phyloP scores from a whole-genome alignment of 1,140 invertebrate genomes.

The Anoplophora glabripennis region DNA sequence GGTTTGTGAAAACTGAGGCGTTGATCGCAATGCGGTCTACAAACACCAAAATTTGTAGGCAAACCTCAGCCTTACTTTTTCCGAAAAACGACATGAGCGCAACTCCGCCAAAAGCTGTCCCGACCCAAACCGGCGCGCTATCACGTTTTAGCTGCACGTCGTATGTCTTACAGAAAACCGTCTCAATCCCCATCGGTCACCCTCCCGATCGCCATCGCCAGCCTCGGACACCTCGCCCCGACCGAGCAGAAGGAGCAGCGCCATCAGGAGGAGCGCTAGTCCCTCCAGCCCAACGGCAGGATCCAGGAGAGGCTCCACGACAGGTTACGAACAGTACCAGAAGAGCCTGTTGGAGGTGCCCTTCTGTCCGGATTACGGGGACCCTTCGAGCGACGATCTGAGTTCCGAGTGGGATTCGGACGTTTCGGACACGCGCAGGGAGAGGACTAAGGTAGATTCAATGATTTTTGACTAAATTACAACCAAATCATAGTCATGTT shows the following conservation, averaged over 20 bases:
- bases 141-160: background rate
- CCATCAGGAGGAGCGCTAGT: constrained; percentile 33
- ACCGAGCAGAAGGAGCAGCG: constrained; percentile 28
- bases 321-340: constrained; percentile 77
- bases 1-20: too few species aligned
- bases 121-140: too few species aligned
- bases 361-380: constrained; percentile 70
- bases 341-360: constrained; percentile 72
- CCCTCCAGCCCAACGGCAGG: constrained; percentile 30
- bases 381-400: constrained; percentile 82
- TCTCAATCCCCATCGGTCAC: constrained; percentile 20
- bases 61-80: too few species aligned
- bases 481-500: too few species aligned
- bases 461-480: too few species aligned
- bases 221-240: constrained; percentile 30
- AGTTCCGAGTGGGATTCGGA: constrained; percentile 89
- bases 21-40: too few species aligned
- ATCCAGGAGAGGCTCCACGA: constrained; percentile 45
- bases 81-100: too few species aligned
- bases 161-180: constrained; percentile 22
- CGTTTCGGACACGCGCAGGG: constrained; percentile 53
- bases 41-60: too few species aligned
- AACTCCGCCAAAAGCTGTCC: too few species aligned
- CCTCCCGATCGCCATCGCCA: constrained; percentile 36
- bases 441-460: constrained; percentile 5